Evolutionary conservation across 2,113 vertebrate genomes (phyloP).

Genomic region (Plecturocebus donacophilus): DNA sequence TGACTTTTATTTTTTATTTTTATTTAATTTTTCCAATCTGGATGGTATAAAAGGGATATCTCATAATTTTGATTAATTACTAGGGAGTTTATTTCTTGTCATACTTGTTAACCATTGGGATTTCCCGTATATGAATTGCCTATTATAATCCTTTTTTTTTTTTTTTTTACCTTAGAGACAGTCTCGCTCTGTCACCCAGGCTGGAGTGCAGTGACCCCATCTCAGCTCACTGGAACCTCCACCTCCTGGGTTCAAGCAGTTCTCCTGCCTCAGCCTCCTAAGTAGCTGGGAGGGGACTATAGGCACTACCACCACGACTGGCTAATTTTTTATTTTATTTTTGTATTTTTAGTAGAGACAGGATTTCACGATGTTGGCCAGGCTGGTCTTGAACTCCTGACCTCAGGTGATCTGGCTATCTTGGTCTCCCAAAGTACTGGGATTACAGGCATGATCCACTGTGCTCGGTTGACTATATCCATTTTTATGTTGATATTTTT

Average conservation of each 20-base stretch:
- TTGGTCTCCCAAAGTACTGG: neutral
- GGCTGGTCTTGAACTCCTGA: neutral
- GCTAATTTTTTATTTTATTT: too few species aligned
- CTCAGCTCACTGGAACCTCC: too few species aligned
- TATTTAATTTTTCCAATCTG: neutral
- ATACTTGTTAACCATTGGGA: neutral
- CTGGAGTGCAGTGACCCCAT: too few species aligned
- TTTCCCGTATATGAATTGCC: neutral
- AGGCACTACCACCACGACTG: too few species aligned
- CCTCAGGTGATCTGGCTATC: neutral
- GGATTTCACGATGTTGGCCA: neutral
- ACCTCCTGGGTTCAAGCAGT: too few species aligned
- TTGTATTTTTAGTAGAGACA: neutral
- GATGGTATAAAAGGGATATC: neutral
- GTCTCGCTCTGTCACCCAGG: neutral
- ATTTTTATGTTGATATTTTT: neutral
- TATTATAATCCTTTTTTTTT: neutral
- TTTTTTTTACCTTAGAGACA: neutral
- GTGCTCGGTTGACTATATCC: neutral
- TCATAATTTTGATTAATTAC: neutral
- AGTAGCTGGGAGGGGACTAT: too few species aligned
- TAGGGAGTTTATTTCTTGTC: neutral
- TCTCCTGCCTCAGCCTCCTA: too few species aligned
- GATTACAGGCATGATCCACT: neutral
- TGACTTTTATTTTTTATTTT: neutral